Base-by-base conservation (phyloP, 2,888 invertebrate species). In the Pelosia muscerda region DNA sequence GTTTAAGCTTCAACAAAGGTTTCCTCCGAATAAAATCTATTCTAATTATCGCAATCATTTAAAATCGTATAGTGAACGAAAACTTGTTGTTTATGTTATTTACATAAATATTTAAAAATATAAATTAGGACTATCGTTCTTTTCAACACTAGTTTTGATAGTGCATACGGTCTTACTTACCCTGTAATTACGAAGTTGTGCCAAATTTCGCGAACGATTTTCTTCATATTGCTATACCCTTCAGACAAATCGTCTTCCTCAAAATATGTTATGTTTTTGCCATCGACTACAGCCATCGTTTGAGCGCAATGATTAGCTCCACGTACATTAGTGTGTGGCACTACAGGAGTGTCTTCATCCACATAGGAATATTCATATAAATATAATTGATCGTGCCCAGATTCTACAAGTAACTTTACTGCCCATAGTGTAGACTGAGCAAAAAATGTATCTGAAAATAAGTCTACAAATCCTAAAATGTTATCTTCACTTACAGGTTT, bases 371-470 rank as follows among this genome's bases (percentile, higher is more conserved):
- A 89, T 66, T 87, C 82, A 68, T 88, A 89, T n/a, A 89, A 73
- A 73, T 84, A 89, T 65, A 88, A 79, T 56, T 81, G 71, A 55
- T 88, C 66, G 62, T 87, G 78, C 2, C 85, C 84, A 23, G 75
- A 69, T 65, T 78, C 71, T 1, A 65, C 67, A 5, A 83, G 83
- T 25, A 86, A 31, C 55, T 80, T 84, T 3, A 84, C 71, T 6
- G 84, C 77, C 68, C 83, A 83, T 6, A 86, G 66, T 59, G 81
- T 84, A 5, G 86, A 76, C 72, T 83, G 86, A 3, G 69, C 75
- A 70, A 89, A 86, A 0, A 84, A 0, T 8, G 81, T 38, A 94
- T 96, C 94, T 8, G 87, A 71, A 61, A 84, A 81, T 54, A 81
- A 90, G 58, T 85, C 74, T 22, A 84, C 66, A 53, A 74, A 87